Evolutionary conservation across 2,113 vertebrate species (phyloP).

Genomic region (Gulo gulo): DNA sequence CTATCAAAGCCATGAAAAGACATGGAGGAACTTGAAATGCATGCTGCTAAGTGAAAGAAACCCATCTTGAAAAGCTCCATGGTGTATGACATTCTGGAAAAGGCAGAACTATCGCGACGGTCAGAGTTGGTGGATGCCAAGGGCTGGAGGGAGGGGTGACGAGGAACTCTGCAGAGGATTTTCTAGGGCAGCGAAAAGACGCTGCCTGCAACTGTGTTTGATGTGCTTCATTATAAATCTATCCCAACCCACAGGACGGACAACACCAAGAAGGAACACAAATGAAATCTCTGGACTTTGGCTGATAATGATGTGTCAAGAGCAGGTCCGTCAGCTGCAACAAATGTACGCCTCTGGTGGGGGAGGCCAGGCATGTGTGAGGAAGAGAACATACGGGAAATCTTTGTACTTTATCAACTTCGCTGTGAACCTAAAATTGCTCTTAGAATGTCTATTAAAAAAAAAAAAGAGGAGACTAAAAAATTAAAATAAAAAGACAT

Average conservation of each 20-base stretch:
- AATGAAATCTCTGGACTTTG: background rate
- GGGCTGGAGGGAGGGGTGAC: background rate
- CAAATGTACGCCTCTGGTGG: background rate
- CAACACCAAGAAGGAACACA: too few relatives aligned
- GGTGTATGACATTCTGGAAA: background rate
- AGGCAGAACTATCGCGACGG: background rate
- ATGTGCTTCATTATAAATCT: background rate
- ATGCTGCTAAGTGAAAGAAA: background rate
- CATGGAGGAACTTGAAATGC: background rate
- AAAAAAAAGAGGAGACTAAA: background rate
- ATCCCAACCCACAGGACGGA: background rate
- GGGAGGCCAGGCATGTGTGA: too few relatives aligned
- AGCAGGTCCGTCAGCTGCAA: background rate
- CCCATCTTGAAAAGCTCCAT: background rate
- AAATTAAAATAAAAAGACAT: background rate
- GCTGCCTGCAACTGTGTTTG: background rate
- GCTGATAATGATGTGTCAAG: background rate
- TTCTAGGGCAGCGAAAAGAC: background rate
- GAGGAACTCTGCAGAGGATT: fast-evolving
- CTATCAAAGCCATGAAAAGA: background rate
- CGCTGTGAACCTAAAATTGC: background rate
- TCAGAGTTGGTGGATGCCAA: background rate
- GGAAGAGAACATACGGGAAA: background rate
- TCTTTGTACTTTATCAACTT: background rate
- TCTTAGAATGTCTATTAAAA: background rate